Base-by-base conservation (phyloP, 1,140 invertebrate genomes). In the Vanessa tameamea region DNA sequence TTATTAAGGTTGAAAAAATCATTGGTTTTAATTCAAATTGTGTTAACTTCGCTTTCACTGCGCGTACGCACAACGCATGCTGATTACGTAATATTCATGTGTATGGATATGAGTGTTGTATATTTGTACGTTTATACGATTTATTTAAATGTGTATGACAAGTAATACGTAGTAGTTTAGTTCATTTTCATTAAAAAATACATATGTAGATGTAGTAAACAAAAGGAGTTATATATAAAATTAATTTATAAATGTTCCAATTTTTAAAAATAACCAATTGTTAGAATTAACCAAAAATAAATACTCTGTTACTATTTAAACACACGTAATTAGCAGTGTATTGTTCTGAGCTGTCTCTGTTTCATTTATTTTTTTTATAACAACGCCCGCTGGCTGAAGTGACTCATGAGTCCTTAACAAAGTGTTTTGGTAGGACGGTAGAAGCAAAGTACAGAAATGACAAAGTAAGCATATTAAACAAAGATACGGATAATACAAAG, bases 401-500 rank as follows among this genome's bases (percentile, higher is more conserved):
- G 81, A 82, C 67, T 82, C 81, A 82, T 47, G 13, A 37, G 13
- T 70, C 70, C 59, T 71, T 26, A 66, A 77, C 65, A 80, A 77
- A 82, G 77, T 77, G 75, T 77, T 61, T 78, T 70, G 69, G 69
- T 69, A 73, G 64, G 50, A 64, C 66, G 69, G 69, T 69, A 72
- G 59, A 37, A 64, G 57, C 55, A 64, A 77, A 71, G 70, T 81
- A 69, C 72, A 67, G 61, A 43, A 64, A 47, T 69, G 50, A 65
- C 59, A 72, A 63, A 57, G 75, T 79, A 75, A 67, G 48, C 65
- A 73, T 69, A 64, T 66, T 59, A 69, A 67, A 81, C 73, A 82
- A 79, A 83, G 74, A 77, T 75, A 64, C 47, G 67, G 53, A 66
- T 67, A 70, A 67, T 73, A 76, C 78, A 78, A 79, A 75, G 76